A percentile compares a stretch with the other conserved stretches of the same genome.
Conservation (phyloP, 2,797 vertebrate genomes). For the Pteronotus mesoamericanus region DNA sequence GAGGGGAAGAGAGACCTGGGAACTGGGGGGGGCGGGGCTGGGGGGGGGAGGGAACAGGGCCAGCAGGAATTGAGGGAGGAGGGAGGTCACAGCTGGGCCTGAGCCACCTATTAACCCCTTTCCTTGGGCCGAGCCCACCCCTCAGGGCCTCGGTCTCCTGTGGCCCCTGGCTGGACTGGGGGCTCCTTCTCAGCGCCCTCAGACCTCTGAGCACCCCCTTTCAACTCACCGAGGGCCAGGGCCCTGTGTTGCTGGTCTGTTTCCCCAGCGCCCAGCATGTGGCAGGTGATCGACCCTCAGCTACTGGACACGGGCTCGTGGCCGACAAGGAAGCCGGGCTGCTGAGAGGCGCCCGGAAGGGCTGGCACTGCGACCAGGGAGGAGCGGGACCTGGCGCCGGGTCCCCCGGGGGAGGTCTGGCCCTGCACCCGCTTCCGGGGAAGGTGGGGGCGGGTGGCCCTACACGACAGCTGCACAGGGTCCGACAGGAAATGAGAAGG, state of each 20-base stretch:
- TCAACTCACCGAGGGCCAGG: neutral
- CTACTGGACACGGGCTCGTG: too few relatives aligned
- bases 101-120: rapidly evolving
- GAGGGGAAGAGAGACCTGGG: neutral
- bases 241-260: too few relatives aligned
- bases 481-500: rapidly evolving
- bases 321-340: neutral
- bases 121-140: neutral
- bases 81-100: rapidly evolving
- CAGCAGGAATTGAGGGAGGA: neutral
- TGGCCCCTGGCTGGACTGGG: neutral
- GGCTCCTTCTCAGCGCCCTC: neutral
- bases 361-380: rapidly evolving
- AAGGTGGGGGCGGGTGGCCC: neutral
- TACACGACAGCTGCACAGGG: rapidly evolving
- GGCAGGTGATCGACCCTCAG: neutral
- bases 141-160: neutral
- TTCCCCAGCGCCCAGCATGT: rapidly evolving
- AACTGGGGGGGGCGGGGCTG: neutral
- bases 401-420: neutral
- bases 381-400: neutral
- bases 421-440: neutral
- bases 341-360: neutral
- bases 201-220: neutral
- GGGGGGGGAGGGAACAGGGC: neutral